phyloP scores from a whole-genome alignment of 2,888 invertebrate genomes.

The Meta bourneti region DNA sequence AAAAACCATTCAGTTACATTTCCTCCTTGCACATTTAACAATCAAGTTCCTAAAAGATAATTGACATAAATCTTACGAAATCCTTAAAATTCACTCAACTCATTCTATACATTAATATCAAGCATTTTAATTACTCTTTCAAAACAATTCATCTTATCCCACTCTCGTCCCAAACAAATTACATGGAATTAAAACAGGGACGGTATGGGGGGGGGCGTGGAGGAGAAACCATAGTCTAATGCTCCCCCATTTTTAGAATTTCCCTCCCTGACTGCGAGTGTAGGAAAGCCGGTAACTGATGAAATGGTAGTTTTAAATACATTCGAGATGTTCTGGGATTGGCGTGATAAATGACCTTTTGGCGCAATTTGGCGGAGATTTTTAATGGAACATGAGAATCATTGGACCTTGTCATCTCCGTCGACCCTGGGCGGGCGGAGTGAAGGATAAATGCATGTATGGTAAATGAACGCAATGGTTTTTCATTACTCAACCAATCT shows the following conservation, averaged over 20 bases:
- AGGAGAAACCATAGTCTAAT: slow-evolving; percentile 30
- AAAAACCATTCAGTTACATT: no score
- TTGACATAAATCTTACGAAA: no score
- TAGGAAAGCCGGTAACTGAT: slow-evolving; percentile 56
- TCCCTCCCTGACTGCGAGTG: slow-evolving; percentile 57
- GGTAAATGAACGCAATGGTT: slow-evolving; percentile 54
- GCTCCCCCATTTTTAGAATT: slow-evolving; percentile 45
- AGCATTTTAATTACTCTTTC: background rate
- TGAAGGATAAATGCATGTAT: slow-evolving; percentile 12
- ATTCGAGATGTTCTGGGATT: slow-evolving; percentile 70
- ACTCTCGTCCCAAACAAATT: slow-evolving; percentile 6
- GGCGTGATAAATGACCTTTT: slow-evolving; percentile 74
- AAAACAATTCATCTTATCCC: slow-evolving; percentile 7
- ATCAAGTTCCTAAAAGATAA: no score
- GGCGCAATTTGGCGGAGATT: slow-evolving; percentile 72
- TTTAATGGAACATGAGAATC: slow-evolving; percentile 74
- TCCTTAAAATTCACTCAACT: no score
- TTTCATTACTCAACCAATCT: slow-evolving; percentile 28
- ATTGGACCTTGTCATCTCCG: slow-evolving; percentile 67
- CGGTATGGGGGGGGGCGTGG: slow-evolving; percentile 17
- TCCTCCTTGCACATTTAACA: no score
- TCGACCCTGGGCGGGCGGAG: background rate
- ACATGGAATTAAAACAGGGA: slow-evolving; percentile 33
- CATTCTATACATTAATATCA: no score
- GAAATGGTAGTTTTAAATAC: slow-evolving; percentile 75